Evolutionary conservation across 2,797 vertebrate species (phyloP).

Genomic region (Gila robusta): DNA sequence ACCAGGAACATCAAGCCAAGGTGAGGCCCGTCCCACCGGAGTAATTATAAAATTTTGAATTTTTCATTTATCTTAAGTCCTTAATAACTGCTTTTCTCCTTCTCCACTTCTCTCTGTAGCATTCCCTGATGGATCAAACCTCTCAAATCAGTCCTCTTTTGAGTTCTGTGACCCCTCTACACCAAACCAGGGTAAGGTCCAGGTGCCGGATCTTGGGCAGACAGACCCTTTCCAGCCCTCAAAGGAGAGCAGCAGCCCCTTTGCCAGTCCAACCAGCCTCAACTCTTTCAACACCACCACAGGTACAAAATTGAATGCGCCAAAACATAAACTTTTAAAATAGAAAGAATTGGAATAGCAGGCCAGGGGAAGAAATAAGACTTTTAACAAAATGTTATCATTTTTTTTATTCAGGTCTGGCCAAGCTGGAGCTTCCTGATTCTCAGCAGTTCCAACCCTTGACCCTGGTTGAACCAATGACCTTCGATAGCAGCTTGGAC

Average conservation of each 20-base stretch:
- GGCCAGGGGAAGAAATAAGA: not conserved
- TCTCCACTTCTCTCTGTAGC: slow-evolving; percentile 58
- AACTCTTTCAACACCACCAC: slow-evolving; percentile 79
- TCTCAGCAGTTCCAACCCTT: slow-evolving; percentile 86
- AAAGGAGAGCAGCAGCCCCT: slow-evolving; percentile 79
- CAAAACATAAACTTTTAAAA: not conserved
- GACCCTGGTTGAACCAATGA: slow-evolving; percentile 81
- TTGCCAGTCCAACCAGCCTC: slow-evolving; percentile 76
- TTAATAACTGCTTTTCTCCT: not conserved
- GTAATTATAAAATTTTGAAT: not conserved
- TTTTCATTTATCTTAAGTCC: not conserved
- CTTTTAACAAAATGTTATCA: not conserved
- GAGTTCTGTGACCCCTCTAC: slow-evolving; percentile 85
- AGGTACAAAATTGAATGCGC: slow-evolving; percentile 66
- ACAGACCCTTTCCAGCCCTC: slow-evolving; percentile 77
- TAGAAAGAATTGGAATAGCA: not conserved
- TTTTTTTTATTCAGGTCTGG: slow-evolving; percentile 76
- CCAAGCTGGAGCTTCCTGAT: slow-evolving; percentile 86
- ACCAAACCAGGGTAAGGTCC: slow-evolving; percentile 70
- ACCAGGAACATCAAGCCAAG: slow-evolving; percentile 75
- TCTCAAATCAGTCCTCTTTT: slow-evolving; percentile 80
- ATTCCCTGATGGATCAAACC: slow-evolving; percentile 74
- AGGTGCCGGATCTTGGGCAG: slow-evolving; percentile 66
- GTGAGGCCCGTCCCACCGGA: slow-evolving; percentile 58
- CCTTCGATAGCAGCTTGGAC: slow-evolving; percentile 81